A percentile compares a stretch with the other conserved stretches of the same genome.
Evolutionary conservation across 2,113 vertebrate genomes (phyloP).

Genomic region (Uria aalge): DNA sequence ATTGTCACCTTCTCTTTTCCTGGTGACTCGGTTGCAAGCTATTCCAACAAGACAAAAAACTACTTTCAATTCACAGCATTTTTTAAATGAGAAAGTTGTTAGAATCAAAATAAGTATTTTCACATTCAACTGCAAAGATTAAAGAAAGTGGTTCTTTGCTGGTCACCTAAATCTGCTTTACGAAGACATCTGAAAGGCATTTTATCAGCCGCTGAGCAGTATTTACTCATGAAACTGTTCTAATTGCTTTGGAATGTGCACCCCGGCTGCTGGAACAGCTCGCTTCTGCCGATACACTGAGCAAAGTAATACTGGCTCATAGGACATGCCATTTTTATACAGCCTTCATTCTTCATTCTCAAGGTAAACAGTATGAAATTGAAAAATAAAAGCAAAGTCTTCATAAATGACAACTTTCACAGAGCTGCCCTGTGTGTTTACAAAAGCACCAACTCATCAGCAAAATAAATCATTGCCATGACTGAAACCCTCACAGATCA

Average conservation of each 20-base stretch:
- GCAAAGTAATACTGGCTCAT: not conserved
- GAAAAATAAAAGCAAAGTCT: not conserved
- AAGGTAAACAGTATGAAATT: not conserved
- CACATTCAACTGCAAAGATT: not conserved
- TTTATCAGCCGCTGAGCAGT: constrained; percentile 49
- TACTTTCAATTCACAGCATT: not conserved
- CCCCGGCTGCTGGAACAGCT: constrained; percentile 11
- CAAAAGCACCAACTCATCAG: not conserved
- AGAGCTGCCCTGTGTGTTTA: not conserved
- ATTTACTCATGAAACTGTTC: constrained; percentile 31
- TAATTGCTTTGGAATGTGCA: constrained; percentile 57
- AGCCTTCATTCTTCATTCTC: not conserved
- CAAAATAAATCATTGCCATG: not conserved
- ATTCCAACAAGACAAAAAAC: not conserved
- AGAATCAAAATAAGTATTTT: not conserved
- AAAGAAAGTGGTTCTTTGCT: not conserved
- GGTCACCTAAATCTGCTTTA: constrained; percentile 18
- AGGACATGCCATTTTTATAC: not conserved
- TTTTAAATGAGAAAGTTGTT: not conserved
- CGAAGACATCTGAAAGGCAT: constrained; percentile 16
- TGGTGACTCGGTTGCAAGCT: not conserved
- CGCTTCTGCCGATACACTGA: not conserved
- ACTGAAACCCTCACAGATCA: not conserved
- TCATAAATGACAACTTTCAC: not conserved
- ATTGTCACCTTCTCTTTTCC: not conserved